phyloP scores from a whole-genome alignment of 2,113 vertebrate species.

The human region DNA sequence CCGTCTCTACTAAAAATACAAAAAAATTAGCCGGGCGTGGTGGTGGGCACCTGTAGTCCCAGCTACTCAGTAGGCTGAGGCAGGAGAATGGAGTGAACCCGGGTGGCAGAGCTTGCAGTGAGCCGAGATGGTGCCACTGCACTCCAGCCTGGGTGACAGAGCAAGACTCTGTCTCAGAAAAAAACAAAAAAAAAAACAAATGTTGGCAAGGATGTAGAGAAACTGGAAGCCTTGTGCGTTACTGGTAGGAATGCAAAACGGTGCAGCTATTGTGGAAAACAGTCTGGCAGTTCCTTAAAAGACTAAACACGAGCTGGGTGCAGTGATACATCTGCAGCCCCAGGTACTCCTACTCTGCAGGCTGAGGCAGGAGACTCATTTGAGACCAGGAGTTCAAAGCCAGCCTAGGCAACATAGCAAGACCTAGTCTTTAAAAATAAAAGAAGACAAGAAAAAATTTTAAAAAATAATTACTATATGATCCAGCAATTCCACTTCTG shows the following conservation, averaged over 20 bases:
- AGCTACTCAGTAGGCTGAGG: no score
- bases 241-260: not conserved
- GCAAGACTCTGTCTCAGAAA: not conserved
- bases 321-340: not conserved
- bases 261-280: not conserved
- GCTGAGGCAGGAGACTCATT: not conserved
- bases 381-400: not conserved
- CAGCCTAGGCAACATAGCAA: not conserved
- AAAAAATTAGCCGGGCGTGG: fast-evolving
- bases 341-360: not conserved
- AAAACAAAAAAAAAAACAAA: not conserved
- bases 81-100: no score
- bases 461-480: not conserved
- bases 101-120: fast-evolving
- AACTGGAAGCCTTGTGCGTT: not conserved
- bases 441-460: not conserved
- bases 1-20: no score
- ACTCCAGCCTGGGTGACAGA: no score
- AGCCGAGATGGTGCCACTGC: fast-evolving
- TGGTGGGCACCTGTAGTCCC: no score
- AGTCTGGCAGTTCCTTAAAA: not conserved
- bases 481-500: not conserved
- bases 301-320: not conserved
- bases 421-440: not conserved
- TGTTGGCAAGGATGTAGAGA: not conserved